These are phyloP conservation scores for Bombus sylvicola DNA, from an alignment of 1,140 invertebrate genomes.

Conservation along the genomic window DNA sequence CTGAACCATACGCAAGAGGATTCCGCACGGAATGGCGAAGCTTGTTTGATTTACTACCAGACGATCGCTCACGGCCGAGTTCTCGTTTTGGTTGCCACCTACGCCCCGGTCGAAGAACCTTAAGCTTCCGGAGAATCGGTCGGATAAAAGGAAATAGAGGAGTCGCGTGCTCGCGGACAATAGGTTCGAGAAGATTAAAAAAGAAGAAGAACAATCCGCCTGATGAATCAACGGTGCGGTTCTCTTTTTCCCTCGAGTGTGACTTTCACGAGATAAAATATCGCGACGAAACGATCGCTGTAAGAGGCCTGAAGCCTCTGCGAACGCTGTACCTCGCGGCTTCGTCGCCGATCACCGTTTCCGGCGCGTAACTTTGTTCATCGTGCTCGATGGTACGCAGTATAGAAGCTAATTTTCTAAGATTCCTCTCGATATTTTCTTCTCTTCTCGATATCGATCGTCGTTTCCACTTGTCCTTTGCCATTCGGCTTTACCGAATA, in stretches of 20 bases:
- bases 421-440: too few species aligned
- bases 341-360: neutral
- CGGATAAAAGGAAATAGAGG: neutral
- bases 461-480: too few species aligned
- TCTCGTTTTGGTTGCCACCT: neutral
- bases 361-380: neutral
- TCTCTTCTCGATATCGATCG: too few species aligned
- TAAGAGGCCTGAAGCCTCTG: neutral
- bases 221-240: constrained; percentile 3
- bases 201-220: neutral
- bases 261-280: neutral
- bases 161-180: neutral
- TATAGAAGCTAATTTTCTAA: too few species aligned
- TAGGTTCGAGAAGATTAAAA: neutral
- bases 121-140: neutral
- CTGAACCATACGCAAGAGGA: neutral
- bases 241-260: constrained; percentile 26
- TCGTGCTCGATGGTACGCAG: neutral
- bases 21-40: neutral
- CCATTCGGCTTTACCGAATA: too few species aligned
- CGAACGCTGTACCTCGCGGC: neutral
- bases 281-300: neutral
- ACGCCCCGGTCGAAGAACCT: neutral
- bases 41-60: constrained; percentile 4
- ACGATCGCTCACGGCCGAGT: neutral